phyloP scores from a whole-genome alignment of 2,797 vertebrate species.

The Danio jaintianensis region DNA sequence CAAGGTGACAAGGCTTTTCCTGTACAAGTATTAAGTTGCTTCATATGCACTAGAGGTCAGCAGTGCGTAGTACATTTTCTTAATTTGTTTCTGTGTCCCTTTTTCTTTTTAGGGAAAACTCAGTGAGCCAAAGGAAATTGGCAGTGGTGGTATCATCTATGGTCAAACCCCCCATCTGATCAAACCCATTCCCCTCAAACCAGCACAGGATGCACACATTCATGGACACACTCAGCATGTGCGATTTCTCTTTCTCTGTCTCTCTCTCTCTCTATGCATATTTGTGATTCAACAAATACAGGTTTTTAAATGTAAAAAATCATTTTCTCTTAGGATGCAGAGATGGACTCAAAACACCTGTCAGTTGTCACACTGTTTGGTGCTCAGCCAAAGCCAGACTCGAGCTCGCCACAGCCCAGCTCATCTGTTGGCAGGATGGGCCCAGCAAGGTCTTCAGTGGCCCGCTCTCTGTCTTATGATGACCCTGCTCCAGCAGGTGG shows the following conservation, averaged over 20 bases:
- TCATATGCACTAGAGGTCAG: constrained; percentile 21
- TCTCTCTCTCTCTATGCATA: neutral
- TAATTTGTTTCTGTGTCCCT: neutral
- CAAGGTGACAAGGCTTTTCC: constrained; percentile 37
- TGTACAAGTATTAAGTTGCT: neutral
- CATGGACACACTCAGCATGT: constrained; percentile 41
- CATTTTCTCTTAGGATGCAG: constrained; percentile 66
- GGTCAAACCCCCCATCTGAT: constrained; percentile 90
- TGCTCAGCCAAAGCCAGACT: constrained; percentile 65
- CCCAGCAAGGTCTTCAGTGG: constrained; percentile 72
- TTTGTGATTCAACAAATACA: neutral
- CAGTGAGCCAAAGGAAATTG: constrained; percentile 93
- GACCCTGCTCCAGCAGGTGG: constrained; percentile 69
- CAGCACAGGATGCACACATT: constrained; percentile 55
- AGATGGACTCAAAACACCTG: constrained; percentile 80
- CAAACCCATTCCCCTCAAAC: constrained; percentile 95
- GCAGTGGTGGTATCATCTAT: constrained; percentile 85
- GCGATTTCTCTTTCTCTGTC: neutral
- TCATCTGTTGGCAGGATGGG: constrained; percentile 47
- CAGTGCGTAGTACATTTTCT: neutral
- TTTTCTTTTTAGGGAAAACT: constrained; percentile 80
- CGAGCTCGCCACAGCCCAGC: constrained; percentile 28
- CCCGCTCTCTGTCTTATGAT: constrained; percentile 86
- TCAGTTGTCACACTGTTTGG: constrained; percentile 88
- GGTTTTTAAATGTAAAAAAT: neutral